Base-by-base conservation (phyloP, 2,888 invertebrate species). In the Papilio gigon region DNA sequence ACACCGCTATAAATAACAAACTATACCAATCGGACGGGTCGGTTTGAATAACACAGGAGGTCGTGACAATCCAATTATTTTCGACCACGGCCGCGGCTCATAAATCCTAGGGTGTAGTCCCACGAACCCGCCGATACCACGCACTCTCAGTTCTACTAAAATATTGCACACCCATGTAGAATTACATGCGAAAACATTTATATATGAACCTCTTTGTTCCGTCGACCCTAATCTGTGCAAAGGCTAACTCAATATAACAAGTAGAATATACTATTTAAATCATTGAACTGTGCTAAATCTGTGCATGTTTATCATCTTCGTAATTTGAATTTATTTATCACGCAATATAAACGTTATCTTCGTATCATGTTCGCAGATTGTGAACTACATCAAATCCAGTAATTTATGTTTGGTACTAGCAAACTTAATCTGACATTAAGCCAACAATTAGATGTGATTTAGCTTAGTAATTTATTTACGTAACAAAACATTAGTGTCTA, bases 61-160 rank as follows among this genome's bases (percentile, higher is more conserved):
- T 56, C 53, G 56, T 56, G 62, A 67, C 67, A 62, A 67, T 67
- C 68, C 63, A 68, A 68, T 68, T 68, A 68, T 68, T 68, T 63
- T 68, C 35, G 58, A 35, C 58, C 61, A 56, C 56, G 42, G 33
- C 33, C 53, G 61, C 53, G 27, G 12, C 56, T 59, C 68, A 63
- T 68, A 68, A 68, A 68, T 68, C 68, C 63, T 44, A 58, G 35
- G 53, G 20, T 40, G 42, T 58, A 44, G 56, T 5, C 62, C 62
- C 56, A 58, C 53, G 56, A 27, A 42, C 56, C 63, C 68, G 63
- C 63, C 63, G 58, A 68, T 68, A 68, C 58, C 68, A 63, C 63
- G 20, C 35, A 40, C 33, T 27, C 37, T 27, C 37, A 14, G 47
- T 30, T 35, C 42, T 58, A 44, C 33, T 63, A 35, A 68, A 68